Base-by-base conservation (phyloP, 2,888 invertebrate species). In the Dryadula phaetusa region DNA sequence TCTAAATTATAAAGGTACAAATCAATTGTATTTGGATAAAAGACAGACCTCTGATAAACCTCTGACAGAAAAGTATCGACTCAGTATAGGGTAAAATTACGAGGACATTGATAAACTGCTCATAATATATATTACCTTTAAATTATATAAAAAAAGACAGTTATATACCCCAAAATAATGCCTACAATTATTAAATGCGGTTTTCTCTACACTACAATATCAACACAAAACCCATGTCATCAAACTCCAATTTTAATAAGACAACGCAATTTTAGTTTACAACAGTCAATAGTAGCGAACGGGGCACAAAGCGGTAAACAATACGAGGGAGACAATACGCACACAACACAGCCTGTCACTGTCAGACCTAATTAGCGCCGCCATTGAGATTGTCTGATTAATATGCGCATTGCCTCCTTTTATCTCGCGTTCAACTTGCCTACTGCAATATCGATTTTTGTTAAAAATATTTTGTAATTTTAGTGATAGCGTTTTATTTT, bases 301-400 rank as follows among this genome's bases (percentile, higher is more conserved):
- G 52, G 70, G 73, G 74, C 75, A 82, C 78, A 79, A 89, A 87
- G 87, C 86, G 72, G 74, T 74, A 73, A 72, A 88, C 87, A 89
- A 87, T 87, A 81, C 78, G 77, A 52, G 72, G 71, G 76, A 82
- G 80, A 88, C 89, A 89, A 88, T 88, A 84, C 81, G 83, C 82
- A 82, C 84, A 78, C 74, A 74, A 77, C 75, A 78, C 72, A 77
- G 77, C 86, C 88, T 86, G 89, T 88, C 90, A 89, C 85, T 86
- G 87, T 87, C 90, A 90, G 88, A 86, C 84, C 84, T 90, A 90
- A 91, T 91, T 90, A 91, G 85, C 79, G 75, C 82, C 82, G 82
- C 85, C 84, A 87, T 89, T 90, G 86, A 88, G 86, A 86, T 87
- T 88, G 88, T 90, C 87, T 84, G 70, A 68, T 70, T 68, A 70